Percentiles rank a stretch among this genome's conserved stretches.
Evolutionary conservation across 1,140 invertebrate species (phyloP).

Genomic region (Chymomyza costata): DNA sequence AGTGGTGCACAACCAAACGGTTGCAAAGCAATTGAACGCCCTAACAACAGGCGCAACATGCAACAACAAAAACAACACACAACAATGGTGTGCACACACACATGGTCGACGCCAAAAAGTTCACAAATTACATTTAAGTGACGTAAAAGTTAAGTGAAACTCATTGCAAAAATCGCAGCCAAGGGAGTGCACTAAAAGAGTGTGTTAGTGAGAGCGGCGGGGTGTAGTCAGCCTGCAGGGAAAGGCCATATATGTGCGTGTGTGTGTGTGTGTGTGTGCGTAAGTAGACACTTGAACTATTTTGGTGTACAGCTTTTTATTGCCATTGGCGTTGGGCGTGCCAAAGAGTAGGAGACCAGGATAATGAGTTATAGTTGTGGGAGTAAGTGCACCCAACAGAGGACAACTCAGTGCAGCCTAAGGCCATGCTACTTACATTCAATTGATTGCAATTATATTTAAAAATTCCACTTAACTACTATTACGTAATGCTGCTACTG

Average conservation of each 20-base stretch:
- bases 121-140: conserved; percentile 65
- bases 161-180: conserved; percentile 57
- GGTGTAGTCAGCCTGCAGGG: background rate
- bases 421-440: too few relatives aligned
- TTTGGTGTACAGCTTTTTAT: too few relatives aligned
- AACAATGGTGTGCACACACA: background rate
- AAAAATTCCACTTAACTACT: too few relatives aligned
- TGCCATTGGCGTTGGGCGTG: too few relatives aligned
- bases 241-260: background rate
- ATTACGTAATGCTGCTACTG: too few relatives aligned
- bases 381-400: too few relatives aligned
- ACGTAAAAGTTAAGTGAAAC: conserved; percentile 61
- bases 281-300: conserved; percentile 48
- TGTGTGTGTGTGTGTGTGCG: background rate
- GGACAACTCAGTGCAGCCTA: too few relatives aligned
- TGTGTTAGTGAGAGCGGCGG: background rate
- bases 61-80: conserved; percentile 11
- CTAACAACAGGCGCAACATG: conserved; percentile 22
- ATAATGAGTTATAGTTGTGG: too few relatives aligned
- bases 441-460: too few relatives aligned
- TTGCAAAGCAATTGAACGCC: conserved; percentile 18
- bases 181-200: too few relatives aligned
- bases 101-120: conserved; percentile 45
- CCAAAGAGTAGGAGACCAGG: too few relatives aligned
- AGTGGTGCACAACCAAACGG: conserved; percentile 57